Percentiles rank a stretch among this genome's conserved stretches.
phyloP scores from a whole-genome alignment of 1,140 invertebrate species.

The Portunus trituberculatus region DNA sequence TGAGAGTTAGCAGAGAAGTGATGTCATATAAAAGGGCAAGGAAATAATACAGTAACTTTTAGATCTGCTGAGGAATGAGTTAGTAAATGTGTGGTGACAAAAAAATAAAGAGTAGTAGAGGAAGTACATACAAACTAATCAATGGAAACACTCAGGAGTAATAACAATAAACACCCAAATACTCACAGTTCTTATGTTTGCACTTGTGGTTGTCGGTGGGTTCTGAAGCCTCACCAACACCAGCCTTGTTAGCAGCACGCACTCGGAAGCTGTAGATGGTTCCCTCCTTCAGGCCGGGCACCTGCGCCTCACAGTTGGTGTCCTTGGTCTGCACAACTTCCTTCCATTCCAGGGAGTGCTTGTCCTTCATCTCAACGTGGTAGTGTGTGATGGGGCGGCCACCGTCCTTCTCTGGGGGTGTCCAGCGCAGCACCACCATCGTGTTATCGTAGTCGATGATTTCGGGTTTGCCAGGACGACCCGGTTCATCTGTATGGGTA shows the following conservation, averaged over 20 bases:
- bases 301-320: slow-evolving; percentile 88
- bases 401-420: slow-evolving; percentile 92
- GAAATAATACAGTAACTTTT: too few relatives aligned
- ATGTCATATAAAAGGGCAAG: too few relatives aligned
- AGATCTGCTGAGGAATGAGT: too few relatives aligned
- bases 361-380: slow-evolving; percentile 97
- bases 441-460: slow-evolving; percentile 97
- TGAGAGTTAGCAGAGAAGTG: too few relatives aligned
- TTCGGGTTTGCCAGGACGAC: slow-evolving; percentile 92
- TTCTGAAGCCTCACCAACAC: slow-evolving; percentile 91
- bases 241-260: slow-evolving; percentile 95
- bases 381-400: slow-evolving; percentile 97
- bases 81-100: background rate
- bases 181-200: slow-evolving; percentile 95
- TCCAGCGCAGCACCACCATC: slow-evolving; percentile 94
- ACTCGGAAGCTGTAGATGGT: slow-evolving; percentile 96
- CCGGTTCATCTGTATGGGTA: slow-evolving; percentile 87
- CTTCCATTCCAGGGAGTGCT: slow-evolving; percentile 90
- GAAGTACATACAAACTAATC: background rate
- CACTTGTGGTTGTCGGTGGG: slow-evolving; percentile 95
- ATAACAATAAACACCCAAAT: slow-evolving; percentile 80
- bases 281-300: slow-evolving; percentile 95
- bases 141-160: background rate
- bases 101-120: too few relatives aligned
- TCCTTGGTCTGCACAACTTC: slow-evolving; percentile 92